Conservation (phyloP, 2,113 vertebrate species). For the Bubalus kerabau region DNA sequence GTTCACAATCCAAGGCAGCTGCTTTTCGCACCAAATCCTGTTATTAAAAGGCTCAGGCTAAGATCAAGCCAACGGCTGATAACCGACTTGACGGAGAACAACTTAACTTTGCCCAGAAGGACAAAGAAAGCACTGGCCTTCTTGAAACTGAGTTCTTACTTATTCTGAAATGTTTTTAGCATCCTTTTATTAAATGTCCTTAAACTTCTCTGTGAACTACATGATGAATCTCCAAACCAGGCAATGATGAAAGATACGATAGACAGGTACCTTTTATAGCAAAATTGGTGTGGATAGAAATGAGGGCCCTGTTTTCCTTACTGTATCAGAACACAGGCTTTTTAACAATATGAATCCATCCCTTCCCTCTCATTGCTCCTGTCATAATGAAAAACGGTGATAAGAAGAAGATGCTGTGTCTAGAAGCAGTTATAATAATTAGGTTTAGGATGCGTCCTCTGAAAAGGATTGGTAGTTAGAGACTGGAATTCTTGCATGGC, state of each 20-base stretch:
- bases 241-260: background rate
- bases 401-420: background rate
- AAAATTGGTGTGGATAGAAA: background rate
- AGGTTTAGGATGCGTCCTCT: background rate
- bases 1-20: constrained; percentile 53
- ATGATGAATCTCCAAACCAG: background rate
- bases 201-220: constrained; percentile 17
- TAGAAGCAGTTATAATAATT: constrained; percentile 15
- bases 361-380: background rate
- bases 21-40: constrained; percentile 45
- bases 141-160: constrained; percentile 15
- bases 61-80: constrained; percentile 42
- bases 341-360: background rate
- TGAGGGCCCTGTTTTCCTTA: background rate
- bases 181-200: constrained; percentile 22
- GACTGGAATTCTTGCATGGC: background rate
- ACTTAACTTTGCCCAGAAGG: constrained; percentile 29
- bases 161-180: constrained; percentile 26
- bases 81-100: constrained; percentile 54
- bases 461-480: background rate
- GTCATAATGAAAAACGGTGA: constrained; percentile 18
- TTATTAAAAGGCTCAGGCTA: constrained; percentile 64
- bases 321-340: background rate
- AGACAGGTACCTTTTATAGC: background rate
- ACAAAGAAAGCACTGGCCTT: constrained; percentile 30